Base-by-base conservation (phyloP, 1,140 invertebrate genomes). In the Lordiphosa clarofinis region DNA sequence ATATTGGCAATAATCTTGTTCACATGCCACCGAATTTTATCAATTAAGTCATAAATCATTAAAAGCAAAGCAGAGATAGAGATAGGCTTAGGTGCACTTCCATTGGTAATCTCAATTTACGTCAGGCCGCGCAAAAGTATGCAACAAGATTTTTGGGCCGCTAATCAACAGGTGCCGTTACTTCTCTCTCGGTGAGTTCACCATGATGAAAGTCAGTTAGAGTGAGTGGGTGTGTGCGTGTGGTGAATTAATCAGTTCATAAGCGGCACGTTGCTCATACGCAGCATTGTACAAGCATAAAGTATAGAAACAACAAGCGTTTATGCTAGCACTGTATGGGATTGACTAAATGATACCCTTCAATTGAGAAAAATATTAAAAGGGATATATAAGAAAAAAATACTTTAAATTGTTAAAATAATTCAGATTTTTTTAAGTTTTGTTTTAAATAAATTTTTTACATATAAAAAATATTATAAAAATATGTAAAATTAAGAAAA, bases 221-320 rank as follows among this genome's bases (percentile, higher is more conserved):
- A 44, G 4, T n/a, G 36, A 60, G 36, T 46, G 53, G 11, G n/a
- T 37, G n/a, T 36, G 53, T 71, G 52, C 53, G 75, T 67, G 76
- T 82, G 76, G 76, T 81, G 76, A 81, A 81, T 73, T 64, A 59
- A 72, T 46, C 50, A 66, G 75, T 56, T 39, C 65, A 50, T 64
- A 69, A 69, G 60, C 55, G 58, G 62, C 61, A 75, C 61, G 69
- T 82, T 81, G 76, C 47, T 72, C 72, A 82, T 81, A 81, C 72
- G 70, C 74, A 59, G 39, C 60, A 56, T 79, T 73, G 69, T 56
- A 47, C 60, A 21, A 24, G 37, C 11, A 15, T 37, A 40, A 5
- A 28, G 43, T 62, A 21, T 36, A 53, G 39, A 7, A 21, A 13
- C 7, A 31, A 33, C 37, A 9, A 31, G 5, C 9, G 13, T 28